Base-by-base conservation (phyloP, 2,797 vertebrate genomes). In the Nasua narica region DNA sequence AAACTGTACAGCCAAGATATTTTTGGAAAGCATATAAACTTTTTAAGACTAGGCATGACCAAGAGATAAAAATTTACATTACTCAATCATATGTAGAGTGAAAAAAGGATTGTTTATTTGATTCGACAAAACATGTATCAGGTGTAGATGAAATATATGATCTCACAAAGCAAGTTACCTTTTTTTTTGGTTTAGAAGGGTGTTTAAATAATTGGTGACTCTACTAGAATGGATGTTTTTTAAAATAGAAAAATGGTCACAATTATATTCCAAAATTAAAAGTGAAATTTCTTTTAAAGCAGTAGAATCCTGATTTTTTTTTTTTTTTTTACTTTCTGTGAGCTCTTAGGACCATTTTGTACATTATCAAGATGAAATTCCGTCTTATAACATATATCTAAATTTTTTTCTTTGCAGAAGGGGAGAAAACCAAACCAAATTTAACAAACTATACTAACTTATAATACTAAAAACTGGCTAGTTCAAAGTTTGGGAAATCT, bases 281-380 rank as follows among this genome's bases (percentile, higher is more conserved):
- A 62, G 58, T 65, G 40, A 82, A 92, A 93, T 88, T 92, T 86
- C 43, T 91, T 90, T 95, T 87, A 52, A 89, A 97, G 87, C 48
- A 87, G 72, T 76, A 25, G n/a, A 94, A 88, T 96, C 52, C 25
- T 95, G 82, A 89, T 82, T 97, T 87, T 35, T 72, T 56, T 54
- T 70, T 76, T 77, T 95, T 70, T 76, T 89, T 77, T 95, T 18
- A 67, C 37, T 62, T 96, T 94, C 85, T 84, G 32, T 95, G 69
- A 94, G 52, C 46, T 58, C 86, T 40, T 97, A 95, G 96, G 86
- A 82, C 74, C 62, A 97, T 84, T 96, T 74, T 78, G 67, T 58
- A 94, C 37, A 92, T 92, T 85, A 95, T 90, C 76, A 94, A 93
- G 92, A 95, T 96, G 62, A 94, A 97, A 93, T 93, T 58, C 93